A percentile compares a stretch with the other conserved stretches of the same genome.
These are phyloP conservation scores for Luffia ferchaultella DNA, from an alignment of 2,888 invertebrate genomes.

Conservation along the genomic window DNA sequence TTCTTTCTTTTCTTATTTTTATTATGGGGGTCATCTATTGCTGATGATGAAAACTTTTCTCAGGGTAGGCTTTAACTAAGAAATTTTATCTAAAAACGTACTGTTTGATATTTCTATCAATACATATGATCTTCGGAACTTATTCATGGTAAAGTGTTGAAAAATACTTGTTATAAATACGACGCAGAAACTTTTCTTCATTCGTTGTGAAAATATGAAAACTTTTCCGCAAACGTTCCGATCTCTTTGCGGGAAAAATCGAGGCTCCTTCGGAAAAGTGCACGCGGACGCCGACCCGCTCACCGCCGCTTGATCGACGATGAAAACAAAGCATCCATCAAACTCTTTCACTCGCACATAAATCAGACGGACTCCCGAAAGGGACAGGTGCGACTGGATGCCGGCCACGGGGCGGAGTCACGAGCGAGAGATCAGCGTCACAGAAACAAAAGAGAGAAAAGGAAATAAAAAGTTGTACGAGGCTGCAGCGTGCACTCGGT, in stretches of 20 bases:
- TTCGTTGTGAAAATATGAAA: too few species aligned
- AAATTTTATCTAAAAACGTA: too few species aligned
- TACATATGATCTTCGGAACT: too few species aligned
- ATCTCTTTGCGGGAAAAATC: slow-evolving; percentile 1
- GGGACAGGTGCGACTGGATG: slow-evolving; percentile 57
- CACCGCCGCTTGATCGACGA: slow-evolving; percentile 38
- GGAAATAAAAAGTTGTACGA: slow-evolving; percentile 38
- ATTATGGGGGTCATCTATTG: too few species aligned
- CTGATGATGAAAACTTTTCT: too few species aligned
- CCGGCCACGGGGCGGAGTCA: slow-evolving; percentile 54
- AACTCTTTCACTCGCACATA: slow-evolving; percentile 63
- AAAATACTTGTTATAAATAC: too few species aligned
- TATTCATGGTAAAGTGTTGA: too few species aligned
- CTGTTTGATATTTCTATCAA: too few species aligned
- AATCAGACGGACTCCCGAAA: slow-evolving; percentile 55
- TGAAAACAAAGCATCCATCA: slow-evolving; percentile 63
- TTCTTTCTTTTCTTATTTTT: too few species aligned
- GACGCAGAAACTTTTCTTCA: too few species aligned
- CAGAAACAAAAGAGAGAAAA: slow-evolving; percentile 59
- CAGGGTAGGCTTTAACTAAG: too few species aligned
- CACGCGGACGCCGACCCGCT: slow-evolving; percentile 3
- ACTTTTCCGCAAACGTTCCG: too few species aligned
- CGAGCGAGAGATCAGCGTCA: slow-evolving; percentile 53
- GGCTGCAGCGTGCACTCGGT: slow-evolving; percentile 48
- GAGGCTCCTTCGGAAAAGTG: slow-evolving; percentile 5